Base-by-base conservation (phyloP, 2,797 vertebrate genomes). In the Oreortyx pictus region DNA sequence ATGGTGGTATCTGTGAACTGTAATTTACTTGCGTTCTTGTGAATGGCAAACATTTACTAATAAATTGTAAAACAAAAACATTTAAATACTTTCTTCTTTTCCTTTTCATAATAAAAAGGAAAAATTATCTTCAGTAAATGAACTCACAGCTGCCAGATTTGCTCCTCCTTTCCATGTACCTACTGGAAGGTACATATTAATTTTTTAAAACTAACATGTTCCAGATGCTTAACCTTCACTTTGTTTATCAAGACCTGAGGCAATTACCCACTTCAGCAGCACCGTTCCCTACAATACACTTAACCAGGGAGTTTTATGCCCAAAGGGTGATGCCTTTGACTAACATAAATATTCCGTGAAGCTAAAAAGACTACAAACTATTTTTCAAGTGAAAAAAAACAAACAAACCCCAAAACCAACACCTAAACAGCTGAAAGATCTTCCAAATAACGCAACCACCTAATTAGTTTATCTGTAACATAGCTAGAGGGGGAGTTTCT, bases 391-490 rank as follows among this genome's bases (percentile, higher is more conserved):
- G 27, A 18, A 56, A 56, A 3, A 5, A 5, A 20, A 35, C 9
- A 19, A 17, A 1, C 24, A 25, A 22, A 1, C 29, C 22, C 25
- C 10, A n/a, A 60, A 29, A 43, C 22, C 7, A 35, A 61, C 17
- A 61, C 14, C 47, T 20, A 18, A 75, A 57, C 14, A 93, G 47
- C n/a, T 82, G 86, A 73, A 89, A 81, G 39, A 57, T n/a, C 19
- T 86, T 81, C 66, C 35, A 90, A 89, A 82, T 50, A 52, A 89
- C 41, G 78, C 15, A 92, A 52, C 20, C 56, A 43, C 31, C 74
- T 88, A 71, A 94, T 94, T 92, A 92, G 27, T 88, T 84, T 56
- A 72, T 74, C 37, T 71, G 86, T 83, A 93, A 91, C 62, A 85
- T 50, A 62, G 88, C 92, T 85, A 6, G 72, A 91, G 83, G 88